phyloP scores from a whole-genome alignment of 1,140 invertebrate genomes.

The Odontomachus brunneus region DNA sequence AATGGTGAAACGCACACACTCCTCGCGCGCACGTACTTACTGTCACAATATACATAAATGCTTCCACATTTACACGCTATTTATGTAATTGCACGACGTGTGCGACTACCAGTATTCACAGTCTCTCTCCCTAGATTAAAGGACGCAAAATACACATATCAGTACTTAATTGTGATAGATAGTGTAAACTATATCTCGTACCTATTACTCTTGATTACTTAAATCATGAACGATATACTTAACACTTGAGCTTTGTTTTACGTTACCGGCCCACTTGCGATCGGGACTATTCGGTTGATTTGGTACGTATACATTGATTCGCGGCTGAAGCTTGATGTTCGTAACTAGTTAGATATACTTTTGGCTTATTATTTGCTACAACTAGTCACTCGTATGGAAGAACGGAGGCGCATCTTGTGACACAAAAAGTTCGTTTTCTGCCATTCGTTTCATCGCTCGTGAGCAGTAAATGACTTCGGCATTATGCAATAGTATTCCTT shows the following conservation, averaged over 20 bases:
- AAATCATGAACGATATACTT: conserved; percentile 51
- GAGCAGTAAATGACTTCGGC: conserved; percentile 32
- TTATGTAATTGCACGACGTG: conserved; percentile 54
- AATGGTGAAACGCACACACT: conserved; percentile 59
- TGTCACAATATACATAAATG: conserved; percentile 29
- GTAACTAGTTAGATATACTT: conserved; percentile 2
- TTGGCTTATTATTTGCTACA: conserved; percentile 32
- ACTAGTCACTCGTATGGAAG: conserved; percentile 54
- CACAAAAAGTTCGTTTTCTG: conserved; percentile 22
- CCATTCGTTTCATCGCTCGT: background rate
- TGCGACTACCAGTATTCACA: conserved; percentile 55
- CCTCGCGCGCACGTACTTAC: background rate
- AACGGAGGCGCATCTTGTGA: conserved; percentile 57
- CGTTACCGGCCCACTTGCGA: conserved; percentile 8
- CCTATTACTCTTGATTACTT: conserved; percentile 39
- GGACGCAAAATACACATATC: conserved; percentile 43
- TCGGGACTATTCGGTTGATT: conserved; percentile 1
- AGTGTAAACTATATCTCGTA: conserved; percentile 43
- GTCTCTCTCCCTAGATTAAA: conserved; percentile 59
- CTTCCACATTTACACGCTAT: conserved; percentile 21
- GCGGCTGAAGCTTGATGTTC: conserved; percentile 25
- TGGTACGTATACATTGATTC: conserved; percentile 22
- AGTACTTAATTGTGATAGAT: conserved; percentile 42
- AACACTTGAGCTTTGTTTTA: conserved; percentile 62
- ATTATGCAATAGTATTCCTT: conserved; percentile 64